Evolutionary conservation across 2,888 invertebrate genomes (phyloP), one percentile per base, ranked within the genome.

Genomic region (Meiosimyza platycephala): DNA sequence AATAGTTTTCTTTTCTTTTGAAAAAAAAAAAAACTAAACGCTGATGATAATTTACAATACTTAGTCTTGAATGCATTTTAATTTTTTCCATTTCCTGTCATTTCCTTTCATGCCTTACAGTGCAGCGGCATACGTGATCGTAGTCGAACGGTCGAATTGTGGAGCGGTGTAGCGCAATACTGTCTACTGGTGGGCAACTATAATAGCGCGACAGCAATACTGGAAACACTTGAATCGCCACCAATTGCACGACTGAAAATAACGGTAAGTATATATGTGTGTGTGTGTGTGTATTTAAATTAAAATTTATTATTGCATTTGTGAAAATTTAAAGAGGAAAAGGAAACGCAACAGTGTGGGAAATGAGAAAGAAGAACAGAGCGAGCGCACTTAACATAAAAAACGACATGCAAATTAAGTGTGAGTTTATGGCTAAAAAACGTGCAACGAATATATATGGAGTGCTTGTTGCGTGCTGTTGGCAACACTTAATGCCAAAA

Each of bases 131-230:
- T 87, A 76, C 82, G 84, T 71, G 83, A 86, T 71, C 86, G 87
- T 60, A 87, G 86, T 75, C 80, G 81, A 75, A 84, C 84, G 33
- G 86, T 87, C 66, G 87, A 87, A 75, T 79, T 86, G 9, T 87
- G 87, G 87, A 87, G 87, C 76, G 87, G 86, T 2, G 86, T 86
- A 63, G 87, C 87, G 2, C 87, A 87, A 76, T 87, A 87, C 75
- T 87, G 87, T 77, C 81, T 87, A 64, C 82, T 87, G 22, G 87
- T 87, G 64, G 87, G 87, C 67, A 87, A 87, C 79, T 87, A 87
- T 76, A 87, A 87, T 72, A 87, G 87, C 75, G 87, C 87, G 71
- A 87, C 87, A 70, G 85, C 85, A 72, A 87, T 87, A 76, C 77
- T 87, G 74, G 87, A 87, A 79, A 85, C 87, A 12, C 77, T 87